Evolutionary conservation across 2,888 invertebrate genomes (phyloP).

Genomic region (Cosmorhoe ocellata): DNA sequence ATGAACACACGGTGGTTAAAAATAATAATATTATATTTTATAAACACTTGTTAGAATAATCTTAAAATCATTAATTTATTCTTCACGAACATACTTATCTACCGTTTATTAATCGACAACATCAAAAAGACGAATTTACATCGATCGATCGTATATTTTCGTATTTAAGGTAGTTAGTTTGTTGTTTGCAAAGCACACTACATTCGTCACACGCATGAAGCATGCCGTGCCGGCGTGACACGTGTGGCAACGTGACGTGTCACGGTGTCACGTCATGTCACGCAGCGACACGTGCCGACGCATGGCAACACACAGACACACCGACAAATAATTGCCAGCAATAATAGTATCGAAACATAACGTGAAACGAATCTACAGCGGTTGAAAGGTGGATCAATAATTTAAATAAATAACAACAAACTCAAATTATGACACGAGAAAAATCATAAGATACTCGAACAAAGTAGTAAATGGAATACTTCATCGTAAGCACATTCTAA

Average conservation of each 20-base stretch:
- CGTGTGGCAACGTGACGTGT: not conserved
- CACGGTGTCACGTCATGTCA: constrained; percentile 14
- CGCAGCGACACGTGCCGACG: constrained; percentile 18
- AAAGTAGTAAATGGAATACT: constrained; percentile 75
- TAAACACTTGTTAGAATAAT: constrained; percentile 83
- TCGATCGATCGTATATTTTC: constrained; percentile 56
- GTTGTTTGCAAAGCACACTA: constrained; percentile 34
- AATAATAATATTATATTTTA: constrained; percentile 83
- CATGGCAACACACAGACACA: constrained; percentile 25
- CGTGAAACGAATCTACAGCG: constrained; percentile 44
- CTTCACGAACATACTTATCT: constrained; percentile 80
- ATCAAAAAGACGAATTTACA: constrained; percentile 68
- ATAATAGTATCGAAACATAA: constrained; percentile 36
- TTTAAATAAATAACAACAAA: constrained; percentile 78
- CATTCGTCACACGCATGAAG: constrained; percentile 30
- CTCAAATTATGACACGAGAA: constrained; percentile 77
- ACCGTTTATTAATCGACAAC: constrained; percentile 73
- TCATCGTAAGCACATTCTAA: constrained; percentile 71
- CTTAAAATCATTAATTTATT: constrained; percentile 81
- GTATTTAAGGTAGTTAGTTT: constrained; percentile 39
- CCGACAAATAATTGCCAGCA: constrained; percentile 42
- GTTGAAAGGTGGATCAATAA: constrained; percentile 59
- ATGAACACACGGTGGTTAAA: constrained; percentile 75
- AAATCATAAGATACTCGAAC: constrained; percentile 64
- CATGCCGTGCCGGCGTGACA: constrained; percentile 16